Conservation (phyloP, 2,888 invertebrate species). For the Dryomyza anilis region DNA sequence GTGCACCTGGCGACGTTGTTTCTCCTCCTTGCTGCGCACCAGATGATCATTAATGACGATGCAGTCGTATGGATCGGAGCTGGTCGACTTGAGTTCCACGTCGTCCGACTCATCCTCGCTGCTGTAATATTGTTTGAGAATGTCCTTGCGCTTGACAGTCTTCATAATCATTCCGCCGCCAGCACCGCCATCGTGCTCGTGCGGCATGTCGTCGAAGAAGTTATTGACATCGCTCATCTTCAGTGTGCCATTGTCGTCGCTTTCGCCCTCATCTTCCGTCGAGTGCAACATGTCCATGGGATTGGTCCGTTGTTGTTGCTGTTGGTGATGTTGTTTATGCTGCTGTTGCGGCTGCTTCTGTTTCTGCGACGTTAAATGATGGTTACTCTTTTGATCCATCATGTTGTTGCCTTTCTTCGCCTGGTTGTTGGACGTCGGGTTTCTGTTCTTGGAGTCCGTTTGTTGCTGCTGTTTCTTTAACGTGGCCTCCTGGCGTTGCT, state of each 20-base stretch:
- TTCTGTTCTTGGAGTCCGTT: conserved; percentile 38
- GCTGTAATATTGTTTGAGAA: conserved; percentile 72
- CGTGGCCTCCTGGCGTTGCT: neutral
- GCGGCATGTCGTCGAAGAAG: conserved; percentile 51
- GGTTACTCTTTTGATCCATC: conserved; percentile 23
- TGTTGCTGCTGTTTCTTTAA: conserved; percentile 18
- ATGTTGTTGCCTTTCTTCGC: conserved; percentile 1
- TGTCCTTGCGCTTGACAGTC: conserved; percentile 75
- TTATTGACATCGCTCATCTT: conserved; percentile 66
- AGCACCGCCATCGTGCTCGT: conserved; percentile 63
- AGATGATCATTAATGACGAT: conserved; percentile 82
- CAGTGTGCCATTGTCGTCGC: conserved; percentile 57
- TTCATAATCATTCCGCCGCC: conserved; percentile 70
- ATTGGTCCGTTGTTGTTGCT: conserved; percentile 10
- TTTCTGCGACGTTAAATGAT: conserved; percentile 34
- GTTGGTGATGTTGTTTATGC: conserved; percentile 20
- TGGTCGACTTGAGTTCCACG: conserved; percentile 65
- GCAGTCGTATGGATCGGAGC: conserved; percentile 78
- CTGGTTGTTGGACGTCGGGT: conserved; percentile 41
- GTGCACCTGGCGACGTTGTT: conserved; percentile 60
- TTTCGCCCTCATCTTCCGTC: conserved; percentile 50
- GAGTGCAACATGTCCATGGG: conserved; percentile 41
- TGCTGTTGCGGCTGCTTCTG: neutral
- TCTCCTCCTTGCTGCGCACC: conserved; percentile 62
- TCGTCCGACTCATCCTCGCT: conserved; percentile 69